These are phyloP conservation scores for Arbacia lixula DNA, from an alignment of 53 echinoderm and acorn worm species.

Conservation along the genomic window DNA sequence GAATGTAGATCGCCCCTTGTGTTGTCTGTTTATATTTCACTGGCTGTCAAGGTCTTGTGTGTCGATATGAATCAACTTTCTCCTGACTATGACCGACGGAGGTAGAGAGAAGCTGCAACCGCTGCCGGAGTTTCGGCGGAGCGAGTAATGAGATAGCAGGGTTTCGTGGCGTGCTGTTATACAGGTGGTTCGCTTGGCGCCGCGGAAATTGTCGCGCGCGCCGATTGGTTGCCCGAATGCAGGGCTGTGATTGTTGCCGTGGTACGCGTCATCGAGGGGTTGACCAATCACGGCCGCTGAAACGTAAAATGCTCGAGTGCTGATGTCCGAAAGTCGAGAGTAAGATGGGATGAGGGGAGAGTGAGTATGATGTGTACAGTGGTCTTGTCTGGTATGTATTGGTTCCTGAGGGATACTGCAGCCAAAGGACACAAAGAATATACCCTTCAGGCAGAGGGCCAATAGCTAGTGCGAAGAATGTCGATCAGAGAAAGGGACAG, in stretches of 20 bases:
- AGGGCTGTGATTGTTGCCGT: not conserved
- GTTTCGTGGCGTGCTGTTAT: conserved; percentile 34
- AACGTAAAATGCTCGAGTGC: not conserved
- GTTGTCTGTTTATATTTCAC: conserved; percentile 36
- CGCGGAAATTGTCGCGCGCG: conserved; percentile 30
- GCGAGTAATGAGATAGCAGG: conserved; percentile 18
- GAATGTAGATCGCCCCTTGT: too few species aligned
- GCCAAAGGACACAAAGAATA: too few species aligned
- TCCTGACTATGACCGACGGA: not conserved
- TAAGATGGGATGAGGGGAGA: not conserved
- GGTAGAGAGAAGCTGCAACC: conserved; percentile 10
- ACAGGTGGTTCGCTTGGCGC: conserved; percentile 60
- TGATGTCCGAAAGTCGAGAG: not conserved
- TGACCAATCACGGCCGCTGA: conserved; percentile 28
- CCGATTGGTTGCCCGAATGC: conserved; percentile 38
- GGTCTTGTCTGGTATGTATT: too few species aligned
- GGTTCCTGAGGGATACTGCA: too few species aligned
- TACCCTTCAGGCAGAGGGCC: too few species aligned
- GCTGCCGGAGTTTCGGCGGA: conserved; percentile 16
- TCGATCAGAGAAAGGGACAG: too few species aligned
- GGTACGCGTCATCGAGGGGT: conserved; percentile 14
- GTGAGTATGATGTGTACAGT: too few species aligned
- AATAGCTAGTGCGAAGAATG: too few species aligned
- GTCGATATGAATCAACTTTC: conserved; percentile 37
- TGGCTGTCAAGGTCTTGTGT: conserved; percentile 3